Percentiles rank a stretch among this genome's conserved stretches.
Conservation (phyloP, 1,140 invertebrate species). For the Drosophila kurseongensis region DNA sequence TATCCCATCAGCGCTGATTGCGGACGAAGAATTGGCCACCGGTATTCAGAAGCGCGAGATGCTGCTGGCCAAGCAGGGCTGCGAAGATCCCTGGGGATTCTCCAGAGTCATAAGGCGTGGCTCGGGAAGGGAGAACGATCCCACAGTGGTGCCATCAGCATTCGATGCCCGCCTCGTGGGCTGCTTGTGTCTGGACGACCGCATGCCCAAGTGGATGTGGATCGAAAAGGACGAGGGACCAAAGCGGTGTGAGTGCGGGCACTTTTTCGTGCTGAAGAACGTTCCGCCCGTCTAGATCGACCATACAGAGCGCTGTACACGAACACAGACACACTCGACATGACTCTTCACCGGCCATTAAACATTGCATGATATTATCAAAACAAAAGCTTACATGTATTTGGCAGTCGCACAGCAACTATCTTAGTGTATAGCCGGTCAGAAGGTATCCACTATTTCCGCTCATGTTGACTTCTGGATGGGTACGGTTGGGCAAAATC, state of each 20-base stretch:
- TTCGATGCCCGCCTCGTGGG: constrained; percentile 95
- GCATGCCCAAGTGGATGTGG: constrained; percentile 96
- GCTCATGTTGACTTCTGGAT: constrained; percentile 92
- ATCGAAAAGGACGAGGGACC: constrained; percentile 91
- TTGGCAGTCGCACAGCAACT: constrained; percentile 23
- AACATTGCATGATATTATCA: constrained; percentile 75
- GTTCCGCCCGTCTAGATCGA: constrained; percentile 86
- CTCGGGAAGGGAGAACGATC: constrained; percentile 91
- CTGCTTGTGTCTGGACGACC: constrained; percentile 96
- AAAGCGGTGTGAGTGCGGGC: constrained; percentile 96
- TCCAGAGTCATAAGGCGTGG: constrained; percentile 89
- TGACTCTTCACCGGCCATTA: constrained; percentile 19
- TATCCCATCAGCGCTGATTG: constrained; percentile 86
- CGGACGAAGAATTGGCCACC: constrained; percentile 95
- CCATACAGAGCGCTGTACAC: constrained; percentile 31
- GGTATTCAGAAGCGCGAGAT: constrained; percentile 96
- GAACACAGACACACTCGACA: constrained; percentile 10
- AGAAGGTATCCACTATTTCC: constrained; percentile 91
- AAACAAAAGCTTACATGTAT: constrained; percentile 40
- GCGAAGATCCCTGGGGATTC: constrained; percentile 95
- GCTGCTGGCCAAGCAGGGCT: constrained; percentile 91
- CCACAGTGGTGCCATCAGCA: constrained; percentile 94
- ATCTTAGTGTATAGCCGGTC: constrained; percentile 87
- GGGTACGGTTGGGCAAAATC: constrained; percentile 92
- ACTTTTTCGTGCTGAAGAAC: constrained; percentile 96